Percentiles rank a stretch among this genome's conserved stretches.
Evolutionary conservation across 2,888 invertebrate species (phyloP).

Genomic region (Caenorhabditis uteleia): DNA sequence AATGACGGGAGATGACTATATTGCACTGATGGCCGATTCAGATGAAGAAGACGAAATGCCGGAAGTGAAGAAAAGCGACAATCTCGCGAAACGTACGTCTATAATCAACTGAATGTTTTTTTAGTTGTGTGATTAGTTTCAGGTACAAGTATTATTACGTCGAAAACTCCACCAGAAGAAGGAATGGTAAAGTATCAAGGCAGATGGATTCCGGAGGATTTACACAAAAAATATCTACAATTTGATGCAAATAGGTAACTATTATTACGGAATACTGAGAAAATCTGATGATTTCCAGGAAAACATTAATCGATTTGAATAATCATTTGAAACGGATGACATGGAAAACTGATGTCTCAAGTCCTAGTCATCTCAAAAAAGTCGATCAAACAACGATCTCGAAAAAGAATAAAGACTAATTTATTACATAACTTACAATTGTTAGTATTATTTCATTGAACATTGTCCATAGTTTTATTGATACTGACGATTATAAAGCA

Average conservation of each 20-base stretch:
- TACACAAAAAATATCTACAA: slow-evolving; percentile 13
- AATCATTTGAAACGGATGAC: slow-evolving; percentile 49
- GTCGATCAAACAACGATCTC: slow-evolving; percentile 40
- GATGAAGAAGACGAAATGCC: slow-evolving; percentile 17
- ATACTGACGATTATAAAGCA: too few species aligned
- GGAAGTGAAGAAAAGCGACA: slow-evolving; percentile 6
- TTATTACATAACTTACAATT: too few species aligned
- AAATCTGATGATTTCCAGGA: slow-evolving; percentile 24
- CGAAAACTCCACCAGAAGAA: slow-evolving; percentile 7
- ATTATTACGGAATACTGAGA: neutral
- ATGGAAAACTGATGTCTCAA: slow-evolving; percentile 46
- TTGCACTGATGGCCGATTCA: slow-evolving; percentile 22
- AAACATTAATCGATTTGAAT: slow-evolving; percentile 30
- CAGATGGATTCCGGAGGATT: slow-evolving; percentile 23
- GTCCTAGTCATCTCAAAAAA: slow-evolving; percentile 43
- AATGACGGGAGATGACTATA: slow-evolving; percentile 36
- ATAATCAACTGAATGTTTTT: too few species aligned
- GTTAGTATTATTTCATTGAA: too few species aligned
- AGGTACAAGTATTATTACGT: too few species aligned
- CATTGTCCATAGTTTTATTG: slow-evolving; percentile 5
- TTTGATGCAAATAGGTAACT: slow-evolving; percentile 33
- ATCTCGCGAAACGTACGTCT: too few species aligned
- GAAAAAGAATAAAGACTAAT: slow-evolving; percentile 6
- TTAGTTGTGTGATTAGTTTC: too few species aligned
- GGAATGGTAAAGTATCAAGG: slow-evolving; percentile 27